Percentiles rank a stretch among this genome's conserved stretches.
Conservation (phyloP, 2,888 invertebrate species). For the Junonia oenone region DNA sequence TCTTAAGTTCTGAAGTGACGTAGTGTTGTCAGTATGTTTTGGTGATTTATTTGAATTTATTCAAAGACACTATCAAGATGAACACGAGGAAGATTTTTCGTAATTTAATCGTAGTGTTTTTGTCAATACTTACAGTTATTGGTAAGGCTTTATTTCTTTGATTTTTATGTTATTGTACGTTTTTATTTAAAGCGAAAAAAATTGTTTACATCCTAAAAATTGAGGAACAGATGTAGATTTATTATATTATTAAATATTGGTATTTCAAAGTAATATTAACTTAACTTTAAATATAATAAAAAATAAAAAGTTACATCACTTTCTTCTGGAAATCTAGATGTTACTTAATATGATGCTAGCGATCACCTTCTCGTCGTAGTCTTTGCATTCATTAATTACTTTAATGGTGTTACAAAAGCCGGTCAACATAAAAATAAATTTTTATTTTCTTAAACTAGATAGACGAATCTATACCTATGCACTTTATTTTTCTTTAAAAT, state of each 20-base stretch:
- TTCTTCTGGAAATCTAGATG: not conserved
- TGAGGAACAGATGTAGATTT: not conserved
- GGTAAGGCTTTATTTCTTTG: conserved; percentile 43
- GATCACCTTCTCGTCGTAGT: not conserved
- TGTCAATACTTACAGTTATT: conserved; percentile 47
- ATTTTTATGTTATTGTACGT: not conserved
- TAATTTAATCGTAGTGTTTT: conserved; percentile 43
- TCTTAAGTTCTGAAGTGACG: conserved; percentile 13
- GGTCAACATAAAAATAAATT: too few relatives aligned
- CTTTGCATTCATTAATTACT: conserved; percentile 4
- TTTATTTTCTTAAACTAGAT: too few relatives aligned
- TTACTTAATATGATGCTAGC: not conserved
- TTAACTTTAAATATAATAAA: not conserved
- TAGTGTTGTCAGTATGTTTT: conserved; percentile 41
- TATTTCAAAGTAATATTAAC: not conserved
- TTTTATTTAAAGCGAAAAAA: not conserved
- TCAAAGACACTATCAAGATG: conserved; percentile 45
- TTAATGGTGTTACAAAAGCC: not conserved
- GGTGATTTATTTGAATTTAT: conserved; percentile 42
- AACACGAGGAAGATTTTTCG: conserved; percentile 41
- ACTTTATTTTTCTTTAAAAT: too few relatives aligned
- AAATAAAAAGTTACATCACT: not conserved
- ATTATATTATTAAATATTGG: too few relatives aligned
- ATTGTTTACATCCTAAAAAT: not conserved
- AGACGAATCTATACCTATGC: too few relatives aligned